Conservation (phyloP, 2,797 vertebrate genomes). For the Sus cebifrons region DNA sequence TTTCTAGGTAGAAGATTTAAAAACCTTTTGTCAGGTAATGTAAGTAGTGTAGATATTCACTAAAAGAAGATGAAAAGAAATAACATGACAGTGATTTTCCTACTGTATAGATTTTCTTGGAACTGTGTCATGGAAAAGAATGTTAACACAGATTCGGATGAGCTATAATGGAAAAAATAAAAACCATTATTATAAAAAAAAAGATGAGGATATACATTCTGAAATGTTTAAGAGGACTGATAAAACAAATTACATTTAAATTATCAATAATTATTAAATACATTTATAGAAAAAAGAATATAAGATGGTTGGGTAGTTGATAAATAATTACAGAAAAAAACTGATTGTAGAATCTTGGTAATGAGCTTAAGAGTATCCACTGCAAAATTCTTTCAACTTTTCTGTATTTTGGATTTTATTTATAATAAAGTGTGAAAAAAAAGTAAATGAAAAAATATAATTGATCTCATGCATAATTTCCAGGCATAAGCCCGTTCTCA, state of each 20-base stretch:
- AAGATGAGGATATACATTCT: neutral
- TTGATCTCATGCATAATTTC: neutral
- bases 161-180: too few species aligned
- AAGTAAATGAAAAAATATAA: neutral
- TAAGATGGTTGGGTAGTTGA: neutral
- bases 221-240: neutral
- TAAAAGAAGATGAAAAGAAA: neutral
- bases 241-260: neutral
- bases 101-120: neutral
- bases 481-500: neutral
- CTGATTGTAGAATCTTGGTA: neutral
- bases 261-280: neutral
- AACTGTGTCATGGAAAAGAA: neutral
- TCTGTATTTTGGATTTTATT: neutral
- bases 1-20: neutral
- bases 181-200: too few species aligned
- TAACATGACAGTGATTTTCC: neutral
- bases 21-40: neutral
- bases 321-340: neutral
- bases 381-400: neutral
- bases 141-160: neutral
- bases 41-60: neutral
- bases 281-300: neutral
- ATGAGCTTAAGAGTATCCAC: neutral
- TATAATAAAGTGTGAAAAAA: neutral